Conservation (phyloP, 2,888 invertebrate genomes). For the Thereva nobilitata region DNA sequence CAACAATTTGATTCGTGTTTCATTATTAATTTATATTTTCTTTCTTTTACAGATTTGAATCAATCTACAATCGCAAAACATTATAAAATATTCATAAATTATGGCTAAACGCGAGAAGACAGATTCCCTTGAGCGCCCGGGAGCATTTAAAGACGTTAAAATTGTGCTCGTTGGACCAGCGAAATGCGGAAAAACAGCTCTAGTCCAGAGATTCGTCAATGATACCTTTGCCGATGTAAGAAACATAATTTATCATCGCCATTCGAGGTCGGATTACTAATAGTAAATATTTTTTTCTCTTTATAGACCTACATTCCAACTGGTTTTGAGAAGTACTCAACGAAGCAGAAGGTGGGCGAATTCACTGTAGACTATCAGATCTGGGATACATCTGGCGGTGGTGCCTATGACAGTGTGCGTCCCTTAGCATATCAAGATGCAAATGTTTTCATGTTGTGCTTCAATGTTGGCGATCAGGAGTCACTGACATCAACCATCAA, state of each 20-base stretch:
- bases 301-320: constrained; percentile 66
- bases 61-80: no score
- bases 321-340: constrained; percentile 66
- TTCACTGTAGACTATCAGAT: constrained; percentile 65
- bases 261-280: background rate
- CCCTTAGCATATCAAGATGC: constrained; percentile 68
- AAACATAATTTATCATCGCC: background rate
- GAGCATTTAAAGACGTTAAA: constrained; percentile 59
- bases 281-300: constrained; percentile 6
- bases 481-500: constrained; percentile 65
- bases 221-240: constrained; percentile 65
- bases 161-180: constrained; percentile 70
- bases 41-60: no score
- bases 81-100: background rate
- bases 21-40: no score
- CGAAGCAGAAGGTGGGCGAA: constrained; percentile 63
- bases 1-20: no score
- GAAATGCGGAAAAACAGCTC: constrained; percentile 68
- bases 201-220: constrained; percentile 67
- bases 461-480: constrained; percentile 65
- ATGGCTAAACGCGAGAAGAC: constrained; percentile 42
- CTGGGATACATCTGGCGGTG: constrained; percentile 68
- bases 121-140: constrained; percentile 43
- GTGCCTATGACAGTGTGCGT: constrained; percentile 65
- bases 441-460: constrained; percentile 66